These are phyloP conservation scores for Tanypteryx hageni DNA, from an alignment of 2,888 invertebrate genomes.

Conservation along the genomic window DNA sequence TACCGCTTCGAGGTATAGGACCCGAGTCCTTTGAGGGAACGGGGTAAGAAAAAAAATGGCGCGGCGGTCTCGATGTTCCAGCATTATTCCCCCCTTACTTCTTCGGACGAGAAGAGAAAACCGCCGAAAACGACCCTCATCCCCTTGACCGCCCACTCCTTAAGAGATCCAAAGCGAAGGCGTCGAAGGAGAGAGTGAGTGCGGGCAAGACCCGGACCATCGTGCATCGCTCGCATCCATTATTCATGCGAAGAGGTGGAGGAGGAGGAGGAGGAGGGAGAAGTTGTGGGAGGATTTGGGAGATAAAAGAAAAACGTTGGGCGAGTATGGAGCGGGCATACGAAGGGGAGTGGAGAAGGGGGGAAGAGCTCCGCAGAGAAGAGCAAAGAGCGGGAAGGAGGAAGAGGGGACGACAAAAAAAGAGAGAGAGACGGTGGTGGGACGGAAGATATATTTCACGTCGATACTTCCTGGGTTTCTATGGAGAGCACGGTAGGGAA, in stretches of 20 bases:
- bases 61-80: not conserved
- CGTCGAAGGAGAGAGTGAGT: conserved; percentile 2
- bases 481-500: not conserved
- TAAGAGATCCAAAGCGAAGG: not conserved
- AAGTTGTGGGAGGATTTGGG: conserved; percentile 13
- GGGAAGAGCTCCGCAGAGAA: not conserved
- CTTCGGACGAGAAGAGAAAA: not conserved
- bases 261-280: not conserved
- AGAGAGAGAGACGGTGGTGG: not conserved
- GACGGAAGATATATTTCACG: not conserved
- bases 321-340: not conserved
- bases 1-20: conserved; percentile 11
- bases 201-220: conserved; percentile 8
- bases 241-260: conserved; percentile 20
- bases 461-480: not conserved
- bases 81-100: not conserved
- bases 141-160: not conserved
- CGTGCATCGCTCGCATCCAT: conserved; percentile 25
- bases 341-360: not conserved
- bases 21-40: not conserved
- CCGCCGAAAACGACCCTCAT: not conserved
- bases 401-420: not conserved
- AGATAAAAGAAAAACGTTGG: conserved; percentile 13
- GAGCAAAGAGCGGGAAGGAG: not conserved
- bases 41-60: not conserved